phyloP scores from a whole-genome alignment of 2,888 invertebrate species.

The Nephrocerus scutellatus region DNA sequence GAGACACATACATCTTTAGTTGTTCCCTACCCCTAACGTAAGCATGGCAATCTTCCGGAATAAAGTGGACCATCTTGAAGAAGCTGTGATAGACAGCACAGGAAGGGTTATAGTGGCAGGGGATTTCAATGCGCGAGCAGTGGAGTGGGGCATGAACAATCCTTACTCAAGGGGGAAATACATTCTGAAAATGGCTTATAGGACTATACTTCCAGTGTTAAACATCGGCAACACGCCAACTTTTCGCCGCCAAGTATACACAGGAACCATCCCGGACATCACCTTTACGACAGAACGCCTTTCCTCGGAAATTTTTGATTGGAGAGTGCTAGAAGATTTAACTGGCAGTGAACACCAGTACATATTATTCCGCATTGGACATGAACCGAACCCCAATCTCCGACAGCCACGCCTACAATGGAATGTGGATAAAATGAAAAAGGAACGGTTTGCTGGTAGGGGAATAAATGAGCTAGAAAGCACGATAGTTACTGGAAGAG shows the following conservation, averaged over 20 bases:
- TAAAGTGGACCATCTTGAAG: not conserved
- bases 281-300: not conserved
- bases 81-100: not conserved
- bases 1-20: not conserved
- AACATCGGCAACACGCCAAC: not conserved
- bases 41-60: not conserved
- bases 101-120: not conserved
- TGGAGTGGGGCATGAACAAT: not conserved
- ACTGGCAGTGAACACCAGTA: slow-evolving; percentile 2
- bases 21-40: not conserved
- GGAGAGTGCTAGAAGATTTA: slow-evolving; percentile 2
- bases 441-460: not conserved
- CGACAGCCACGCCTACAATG: no score
- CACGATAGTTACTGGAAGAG: not conserved
- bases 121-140: not conserved
- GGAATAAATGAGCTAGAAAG: no score
- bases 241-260: not conserved
- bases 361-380: not conserved
- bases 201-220: not conserved
- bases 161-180: not conserved
- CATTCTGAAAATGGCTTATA: not conserved
- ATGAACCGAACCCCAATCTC: not conserved
- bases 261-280: not conserved
- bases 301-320: not conserved
- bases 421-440: not conserved